These are phyloP conservation scores for Listronotus bonariensis DNA, from an alignment of 1,140 invertebrate genomes.

Conservation along the genomic window DNA sequence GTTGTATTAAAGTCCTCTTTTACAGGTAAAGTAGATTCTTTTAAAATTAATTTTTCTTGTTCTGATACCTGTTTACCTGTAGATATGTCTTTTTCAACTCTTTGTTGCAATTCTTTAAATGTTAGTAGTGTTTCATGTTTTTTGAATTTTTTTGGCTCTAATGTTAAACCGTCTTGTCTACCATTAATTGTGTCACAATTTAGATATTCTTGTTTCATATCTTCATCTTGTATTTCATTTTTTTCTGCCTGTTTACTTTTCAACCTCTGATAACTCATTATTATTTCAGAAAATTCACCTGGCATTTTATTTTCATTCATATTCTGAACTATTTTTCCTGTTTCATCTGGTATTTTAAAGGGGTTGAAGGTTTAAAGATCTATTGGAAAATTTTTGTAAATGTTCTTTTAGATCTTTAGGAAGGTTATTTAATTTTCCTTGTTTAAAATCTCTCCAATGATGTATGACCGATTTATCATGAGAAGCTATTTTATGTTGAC, in stretches of 20 bases:
- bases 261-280: slow-evolving; percentile 52
- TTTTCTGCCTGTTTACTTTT: slow-evolving; percentile 38
- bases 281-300: slow-evolving; percentile 57
- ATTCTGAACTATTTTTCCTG: slow-evolving; percentile 5
- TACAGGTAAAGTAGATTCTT: slow-evolving; percentile 6
- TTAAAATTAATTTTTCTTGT: slow-evolving; percentile 33
- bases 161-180: neutral
- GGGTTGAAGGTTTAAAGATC: slow-evolving; percentile 50
- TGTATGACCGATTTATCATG: slow-evolving; percentile 68
- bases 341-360: slow-evolving; percentile 18
- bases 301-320: neutral
- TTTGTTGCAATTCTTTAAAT: slow-evolving; percentile 48
- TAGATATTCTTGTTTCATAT: slow-evolving; percentile 35
- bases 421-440: slow-evolving; percentile 60
- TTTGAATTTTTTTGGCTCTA: slow-evolving; percentile 36
- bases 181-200: neutral
- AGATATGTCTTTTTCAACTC: slow-evolving; percentile 44
- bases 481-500: slow-evolving; percentile 59
- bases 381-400: slow-evolving; percentile 68
- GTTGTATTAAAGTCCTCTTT: slow-evolving; percentile 14
- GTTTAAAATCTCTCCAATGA: slow-evolving; percentile 69
- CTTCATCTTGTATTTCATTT: slow-evolving; percentile 29
- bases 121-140: slow-evolving; percentile 50
- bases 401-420: slow-evolving; percentile 61
- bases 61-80: slow-evolving; percentile 30